phyloP scores from a whole-genome alignment of 2,797 vertebrate species.

The Gambusia yucatana region DNA sequence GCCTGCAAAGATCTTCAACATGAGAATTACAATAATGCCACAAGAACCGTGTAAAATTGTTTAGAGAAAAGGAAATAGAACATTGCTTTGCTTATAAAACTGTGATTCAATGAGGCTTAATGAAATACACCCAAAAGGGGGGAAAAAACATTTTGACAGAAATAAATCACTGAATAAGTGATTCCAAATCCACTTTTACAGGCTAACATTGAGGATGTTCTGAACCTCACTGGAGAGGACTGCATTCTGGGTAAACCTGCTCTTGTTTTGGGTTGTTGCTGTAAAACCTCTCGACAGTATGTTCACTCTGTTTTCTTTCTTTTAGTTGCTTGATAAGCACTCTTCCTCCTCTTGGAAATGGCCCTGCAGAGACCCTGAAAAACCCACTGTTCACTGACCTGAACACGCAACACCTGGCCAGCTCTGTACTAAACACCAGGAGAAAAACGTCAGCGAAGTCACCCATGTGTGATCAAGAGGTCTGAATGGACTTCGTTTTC shows the following conservation, averaged over 20 bases:
- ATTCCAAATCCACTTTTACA: background rate
- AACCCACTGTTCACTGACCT: slow-evolving; percentile 62
- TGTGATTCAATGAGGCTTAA: background rate
- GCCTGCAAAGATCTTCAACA: background rate
- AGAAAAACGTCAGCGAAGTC: slow-evolving; percentile 40
- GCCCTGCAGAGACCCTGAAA: slow-evolving; percentile 37
- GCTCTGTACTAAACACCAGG: slow-evolving; percentile 46
- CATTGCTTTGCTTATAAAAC: background rate
- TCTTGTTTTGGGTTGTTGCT: slow-evolving; percentile 4
- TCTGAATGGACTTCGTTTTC: slow-evolving; percentile 9
- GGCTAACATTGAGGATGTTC: background rate
- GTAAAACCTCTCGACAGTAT: slow-evolving; percentile 15
- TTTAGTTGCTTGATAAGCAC: slow-evolving; percentile 37
- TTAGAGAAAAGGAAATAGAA: background rate
- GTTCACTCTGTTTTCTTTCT: slow-evolving; percentile 48
- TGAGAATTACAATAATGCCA: background rate
- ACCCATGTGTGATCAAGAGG: slow-evolving; percentile 25
- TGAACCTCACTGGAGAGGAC: background rate
- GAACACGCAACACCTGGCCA: slow-evolving; percentile 69
- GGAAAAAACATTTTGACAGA: background rate
- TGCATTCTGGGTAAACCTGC: background rate
- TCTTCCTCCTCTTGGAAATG: slow-evolving; percentile 45
- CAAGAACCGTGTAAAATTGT: background rate
- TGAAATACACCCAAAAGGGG: background rate
- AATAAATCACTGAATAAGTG: background rate